Evolutionary conservation across 2,888 invertebrate species (phyloP).

Genomic region (Tinea pellionella): DNA sequence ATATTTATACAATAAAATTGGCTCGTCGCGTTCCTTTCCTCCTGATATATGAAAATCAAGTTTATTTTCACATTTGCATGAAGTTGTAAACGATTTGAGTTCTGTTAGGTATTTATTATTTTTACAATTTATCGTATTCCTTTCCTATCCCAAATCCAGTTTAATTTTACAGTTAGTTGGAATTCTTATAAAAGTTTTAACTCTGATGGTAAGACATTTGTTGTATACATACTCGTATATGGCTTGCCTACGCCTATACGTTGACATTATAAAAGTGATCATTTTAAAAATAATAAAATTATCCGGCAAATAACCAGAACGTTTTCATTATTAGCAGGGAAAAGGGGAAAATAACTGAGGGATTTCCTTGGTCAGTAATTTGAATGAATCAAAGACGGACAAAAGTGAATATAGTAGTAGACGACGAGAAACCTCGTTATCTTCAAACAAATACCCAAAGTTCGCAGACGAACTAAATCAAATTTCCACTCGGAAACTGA

Average conservation of each 20-base stretch:
- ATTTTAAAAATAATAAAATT: neutral
- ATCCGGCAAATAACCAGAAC: neutral
- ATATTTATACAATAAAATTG: slow-evolving; percentile 2
- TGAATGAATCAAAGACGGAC: neutral
- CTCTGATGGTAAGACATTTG: too few relatives aligned
- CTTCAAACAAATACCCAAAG: neutral
- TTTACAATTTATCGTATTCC: too few relatives aligned
- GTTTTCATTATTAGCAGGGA: neutral
- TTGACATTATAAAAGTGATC: too few relatives aligned
- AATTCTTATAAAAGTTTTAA: too few relatives aligned
- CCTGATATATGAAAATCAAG: neutral
- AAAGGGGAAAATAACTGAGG: neutral
- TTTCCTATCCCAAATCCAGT: too few relatives aligned
- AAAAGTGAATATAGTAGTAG: neutral
- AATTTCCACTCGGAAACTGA: neutral
- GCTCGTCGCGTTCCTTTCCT: neutral
- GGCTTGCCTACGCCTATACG: too few relatives aligned
- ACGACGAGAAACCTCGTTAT: neutral
- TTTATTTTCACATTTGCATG: neutral
- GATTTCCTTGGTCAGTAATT: neutral
- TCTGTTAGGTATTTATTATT: too few relatives aligned
- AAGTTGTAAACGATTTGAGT: neutral
- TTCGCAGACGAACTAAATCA: neutral
- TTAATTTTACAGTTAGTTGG: too few relatives aligned
- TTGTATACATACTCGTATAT: too few relatives aligned